Conservation (phyloP, 2,113 vertebrate species). For the Neodon shergylaensis region DNA sequence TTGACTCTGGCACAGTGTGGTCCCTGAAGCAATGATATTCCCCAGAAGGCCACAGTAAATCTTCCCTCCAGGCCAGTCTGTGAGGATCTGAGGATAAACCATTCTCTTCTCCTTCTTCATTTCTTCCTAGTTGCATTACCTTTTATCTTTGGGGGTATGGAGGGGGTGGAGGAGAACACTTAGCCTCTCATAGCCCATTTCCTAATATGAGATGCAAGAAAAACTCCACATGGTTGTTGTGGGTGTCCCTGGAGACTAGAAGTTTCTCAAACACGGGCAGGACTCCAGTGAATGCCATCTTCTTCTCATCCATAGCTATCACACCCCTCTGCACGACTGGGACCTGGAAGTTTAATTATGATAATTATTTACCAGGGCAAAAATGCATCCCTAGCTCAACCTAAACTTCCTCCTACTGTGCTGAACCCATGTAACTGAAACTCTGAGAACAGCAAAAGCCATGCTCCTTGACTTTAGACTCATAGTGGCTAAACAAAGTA, state of each 20-base stretch:
- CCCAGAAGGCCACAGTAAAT: not conserved
- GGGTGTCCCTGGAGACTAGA: not conserved
- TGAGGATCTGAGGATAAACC: not conserved
- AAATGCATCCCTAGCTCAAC: not conserved
- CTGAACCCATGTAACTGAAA: not conserved
- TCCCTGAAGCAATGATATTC: not conserved
- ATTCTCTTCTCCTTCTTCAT: not conserved
- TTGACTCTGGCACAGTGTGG: slow-evolving; percentile 35
- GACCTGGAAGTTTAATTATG: slow-evolving; percentile 26
- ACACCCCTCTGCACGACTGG: not conserved
- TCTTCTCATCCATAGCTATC: not conserved
- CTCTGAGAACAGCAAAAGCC: no score
- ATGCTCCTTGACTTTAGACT: not conserved
- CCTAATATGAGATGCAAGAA: not conserved
- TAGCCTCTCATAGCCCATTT: not conserved
- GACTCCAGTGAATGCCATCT: not conserved
- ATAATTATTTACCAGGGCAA: not conserved
- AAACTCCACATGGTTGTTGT: not conserved
- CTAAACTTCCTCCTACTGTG: not conserved
- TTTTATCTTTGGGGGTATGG: not conserved
- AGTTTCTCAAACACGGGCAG: not conserved
- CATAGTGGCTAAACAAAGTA: rapidly evolving
- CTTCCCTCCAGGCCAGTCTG: not conserved
- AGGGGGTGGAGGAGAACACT: not conserved
- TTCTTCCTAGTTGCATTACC: not conserved